A percentile compares a stretch with the other conserved stretches of the same genome.
Conservation (phyloP, 2,888 invertebrate species). For the Drosophila niveifrons region DNA sequence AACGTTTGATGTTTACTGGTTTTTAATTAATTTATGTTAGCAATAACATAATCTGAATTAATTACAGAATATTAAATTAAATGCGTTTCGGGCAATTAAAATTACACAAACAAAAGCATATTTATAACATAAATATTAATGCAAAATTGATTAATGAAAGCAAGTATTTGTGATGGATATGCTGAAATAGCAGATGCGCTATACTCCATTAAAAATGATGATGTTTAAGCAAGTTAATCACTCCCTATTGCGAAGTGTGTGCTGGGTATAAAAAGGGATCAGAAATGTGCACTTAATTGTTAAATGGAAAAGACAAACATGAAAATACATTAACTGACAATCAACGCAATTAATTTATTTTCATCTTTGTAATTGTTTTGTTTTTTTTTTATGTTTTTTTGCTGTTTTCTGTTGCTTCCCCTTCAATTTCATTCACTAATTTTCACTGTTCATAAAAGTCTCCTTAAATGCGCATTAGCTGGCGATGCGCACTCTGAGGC, state of each 20-base stretch:
- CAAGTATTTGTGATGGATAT: not conserved
- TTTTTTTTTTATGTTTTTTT: slow-evolving; percentile 4
- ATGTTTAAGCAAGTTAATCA: not conserved
- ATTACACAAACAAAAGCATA: slow-evolving; percentile 1
- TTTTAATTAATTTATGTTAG: not conserved
- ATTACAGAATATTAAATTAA: slow-evolving; percentile 14
- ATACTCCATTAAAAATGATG: not conserved
- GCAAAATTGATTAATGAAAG: slow-evolving; percentile 7
- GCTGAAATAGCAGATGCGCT: not conserved
- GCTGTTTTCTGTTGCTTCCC: not conserved
- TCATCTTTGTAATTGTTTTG: slow-evolving; percentile 26
- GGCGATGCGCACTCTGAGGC: slow-evolving; percentile 28
- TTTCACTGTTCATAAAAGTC: slow-evolving; percentile 42
- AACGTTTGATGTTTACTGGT: not conserved
- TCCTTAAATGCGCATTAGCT: slow-evolving; percentile 46
- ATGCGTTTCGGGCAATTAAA: slow-evolving; percentile 10
- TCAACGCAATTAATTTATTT: slow-evolving; percentile 51
- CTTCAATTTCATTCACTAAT: slow-evolving; percentile 21
- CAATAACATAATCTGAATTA: slow-evolving; percentile 5
- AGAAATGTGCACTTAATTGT: slow-evolving; percentile 13
- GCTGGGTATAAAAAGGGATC: not conserved
- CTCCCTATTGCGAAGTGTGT: not conserved
- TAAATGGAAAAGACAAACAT: slow-evolving; percentile 3
- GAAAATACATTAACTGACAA: slow-evolving; percentile 30
- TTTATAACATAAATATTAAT: slow-evolving; percentile 18